Conservation (phyloP, 2,113 vertebrate genomes). For the Picathartes gymnocephalus region DNA sequence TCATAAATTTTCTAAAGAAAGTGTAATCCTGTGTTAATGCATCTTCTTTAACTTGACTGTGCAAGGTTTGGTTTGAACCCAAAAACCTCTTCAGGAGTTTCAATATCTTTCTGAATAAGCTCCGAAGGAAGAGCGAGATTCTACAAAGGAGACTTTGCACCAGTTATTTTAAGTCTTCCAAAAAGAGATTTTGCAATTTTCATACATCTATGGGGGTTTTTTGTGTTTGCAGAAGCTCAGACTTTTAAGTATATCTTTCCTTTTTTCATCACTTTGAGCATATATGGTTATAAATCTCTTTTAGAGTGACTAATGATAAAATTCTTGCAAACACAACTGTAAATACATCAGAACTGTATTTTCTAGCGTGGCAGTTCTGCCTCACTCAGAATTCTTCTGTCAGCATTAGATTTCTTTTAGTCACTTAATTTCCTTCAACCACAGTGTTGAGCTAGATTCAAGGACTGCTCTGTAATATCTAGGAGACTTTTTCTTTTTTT, state of each 20-base stretch:
- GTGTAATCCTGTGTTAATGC: neutral
- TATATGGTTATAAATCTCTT: neutral
- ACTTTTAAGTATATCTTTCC: neutral
- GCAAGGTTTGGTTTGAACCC: neutral
- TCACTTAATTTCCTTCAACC: neutral
- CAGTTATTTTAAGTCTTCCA: neutral
- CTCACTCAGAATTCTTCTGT: neutral
- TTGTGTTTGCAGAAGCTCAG: neutral
- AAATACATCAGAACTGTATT: neutral
- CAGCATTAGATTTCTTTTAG: neutral
- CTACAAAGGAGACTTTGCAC: neutral
- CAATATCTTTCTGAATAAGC: neutral
- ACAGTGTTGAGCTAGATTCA: neutral
- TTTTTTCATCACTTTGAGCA: neutral
- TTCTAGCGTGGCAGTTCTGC: neutral
- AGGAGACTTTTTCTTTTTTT: neutral
- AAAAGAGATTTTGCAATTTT: neutral
- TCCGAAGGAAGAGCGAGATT: neutral
- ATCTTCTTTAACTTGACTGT: neutral
- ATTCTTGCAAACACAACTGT: neutral
- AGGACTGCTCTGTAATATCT: neutral
- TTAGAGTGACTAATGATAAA: neutral
- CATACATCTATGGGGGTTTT: too few relatives aligned
- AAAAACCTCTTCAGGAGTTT: neutral
- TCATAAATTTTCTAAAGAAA: neutral